Conservation (phyloP, 2,797 vertebrate species). For the Acanthurus lineatus region DNA sequence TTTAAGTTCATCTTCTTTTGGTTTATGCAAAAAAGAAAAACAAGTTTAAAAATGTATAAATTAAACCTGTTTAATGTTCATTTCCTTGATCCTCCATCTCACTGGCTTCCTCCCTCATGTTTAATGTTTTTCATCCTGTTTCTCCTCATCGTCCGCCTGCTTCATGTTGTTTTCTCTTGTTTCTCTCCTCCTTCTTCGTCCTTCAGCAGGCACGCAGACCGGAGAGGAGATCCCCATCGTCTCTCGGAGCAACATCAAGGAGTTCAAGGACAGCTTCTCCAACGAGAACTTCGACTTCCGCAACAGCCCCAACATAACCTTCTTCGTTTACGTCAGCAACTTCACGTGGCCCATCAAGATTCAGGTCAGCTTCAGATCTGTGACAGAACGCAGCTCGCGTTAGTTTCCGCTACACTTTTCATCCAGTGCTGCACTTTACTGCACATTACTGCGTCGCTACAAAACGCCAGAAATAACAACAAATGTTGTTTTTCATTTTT, state of each 20-base stretch:
- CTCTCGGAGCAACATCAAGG: conserved; percentile 95
- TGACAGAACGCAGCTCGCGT: no score
- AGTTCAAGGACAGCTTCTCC: conserved; percentile 98
- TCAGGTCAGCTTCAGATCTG: conserved; percentile 84
- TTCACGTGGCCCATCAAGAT: conserved; percentile 99
- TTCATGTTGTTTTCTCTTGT: not conserved
- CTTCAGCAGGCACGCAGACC: conserved; percentile 93
- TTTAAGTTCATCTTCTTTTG: not conserved
- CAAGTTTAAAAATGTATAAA: no score
- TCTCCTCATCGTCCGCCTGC: not conserved
- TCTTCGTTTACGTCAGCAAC: conserved; percentile 99
- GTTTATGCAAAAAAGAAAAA: not conserved
- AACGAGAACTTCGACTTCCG: conserved; percentile 99
- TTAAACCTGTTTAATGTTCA: no score
- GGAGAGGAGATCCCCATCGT: conserved; percentile 96
- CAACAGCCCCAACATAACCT: conserved; percentile 97
- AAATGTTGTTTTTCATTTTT: no score
- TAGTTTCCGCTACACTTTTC: no score
- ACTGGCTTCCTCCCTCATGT: not conserved
- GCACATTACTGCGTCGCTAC: no score
- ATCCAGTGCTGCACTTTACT: no score
- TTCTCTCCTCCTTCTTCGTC: not conserved
- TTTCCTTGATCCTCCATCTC: not conserved
- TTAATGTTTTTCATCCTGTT: not conserved
- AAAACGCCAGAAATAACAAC: no score